phyloP scores from a whole-genome alignment of 2,797 vertebrate species.

The Bradypodion ventrale region DNA sequence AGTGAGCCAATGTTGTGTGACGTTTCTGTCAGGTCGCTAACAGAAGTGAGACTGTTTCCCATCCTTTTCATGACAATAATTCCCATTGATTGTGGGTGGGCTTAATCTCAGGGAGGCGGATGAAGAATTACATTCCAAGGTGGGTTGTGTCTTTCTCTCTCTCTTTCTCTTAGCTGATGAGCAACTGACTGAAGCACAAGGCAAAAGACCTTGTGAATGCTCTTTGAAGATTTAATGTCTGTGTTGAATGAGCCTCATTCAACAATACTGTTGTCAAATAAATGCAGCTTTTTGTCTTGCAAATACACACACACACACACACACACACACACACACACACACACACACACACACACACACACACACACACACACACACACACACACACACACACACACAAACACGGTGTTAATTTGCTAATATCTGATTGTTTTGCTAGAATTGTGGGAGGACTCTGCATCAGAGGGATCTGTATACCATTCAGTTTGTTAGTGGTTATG shows the following conservation, averaged over 20 bases:
- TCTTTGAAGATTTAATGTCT: neutral
- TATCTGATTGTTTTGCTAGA: neutral
- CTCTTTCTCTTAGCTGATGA: neutral
- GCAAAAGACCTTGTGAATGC: neutral
- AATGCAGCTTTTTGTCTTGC: neutral
- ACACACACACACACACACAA: no score
- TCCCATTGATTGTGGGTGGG: neutral
- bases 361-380: no score
- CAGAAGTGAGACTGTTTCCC: neutral
- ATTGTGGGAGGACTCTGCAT: neutral
- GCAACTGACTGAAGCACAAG: neutral
- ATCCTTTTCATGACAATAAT: neutral
- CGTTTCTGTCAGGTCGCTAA: neutral
- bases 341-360: no score
- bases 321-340: no score
- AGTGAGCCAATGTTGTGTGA: neutral
- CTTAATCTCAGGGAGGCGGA: neutral
- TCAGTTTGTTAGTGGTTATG: no score
- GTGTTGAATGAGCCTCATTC: neutral
- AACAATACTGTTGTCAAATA: neutral
- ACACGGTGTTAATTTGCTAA: neutral
- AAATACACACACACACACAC: neutral
- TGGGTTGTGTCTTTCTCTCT: no score
- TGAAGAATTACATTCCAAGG: neutral
- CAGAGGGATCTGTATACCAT: no score